A percentile compares a stretch with the other conserved stretches of the same genome.
Evolutionary conservation across 2,113 vertebrate genomes (phyloP).

Genomic region (Apus apus): DNA sequence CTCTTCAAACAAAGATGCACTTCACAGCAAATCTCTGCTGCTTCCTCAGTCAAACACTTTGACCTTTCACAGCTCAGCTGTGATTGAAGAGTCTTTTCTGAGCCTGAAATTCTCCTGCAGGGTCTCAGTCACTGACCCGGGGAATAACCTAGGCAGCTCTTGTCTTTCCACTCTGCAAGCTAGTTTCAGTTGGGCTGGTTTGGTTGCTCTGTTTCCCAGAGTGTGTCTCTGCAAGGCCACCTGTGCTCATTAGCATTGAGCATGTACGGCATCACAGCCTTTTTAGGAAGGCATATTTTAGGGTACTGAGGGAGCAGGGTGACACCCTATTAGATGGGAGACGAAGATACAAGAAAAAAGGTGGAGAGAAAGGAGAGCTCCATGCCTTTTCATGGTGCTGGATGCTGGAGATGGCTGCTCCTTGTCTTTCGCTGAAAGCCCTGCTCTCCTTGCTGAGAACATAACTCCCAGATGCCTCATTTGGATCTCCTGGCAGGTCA

Average conservation of each 20-base stretch:
- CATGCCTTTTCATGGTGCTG: rapidly evolving
- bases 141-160: background rate
- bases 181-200: background rate
- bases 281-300: background rate
- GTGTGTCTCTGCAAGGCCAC: background rate
- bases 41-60: background rate
- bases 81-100: background rate
- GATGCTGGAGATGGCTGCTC: background rate
- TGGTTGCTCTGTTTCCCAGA: background rate
- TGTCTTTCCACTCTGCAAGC: rapidly evolving
- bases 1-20: conserved; percentile 14
- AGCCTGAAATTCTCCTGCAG: background rate
- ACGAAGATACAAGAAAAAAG: background rate
- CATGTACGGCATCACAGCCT: background rate
- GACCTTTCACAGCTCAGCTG: background rate
- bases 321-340: background rate
- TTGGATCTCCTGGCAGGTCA: rapidly evolving
- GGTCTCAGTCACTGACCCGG: background rate
- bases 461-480: background rate
- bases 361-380: background rate
- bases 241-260: background rate
- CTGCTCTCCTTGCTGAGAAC: background rate
- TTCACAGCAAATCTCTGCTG: background rate
- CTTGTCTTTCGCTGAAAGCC: background rate
- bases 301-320: background rate